Percentiles rank a stretch among this genome's conserved stretches.
phyloP scores from a whole-genome alignment of 2,888 invertebrate genomes.

The Rhyacophila evoluta region DNA sequence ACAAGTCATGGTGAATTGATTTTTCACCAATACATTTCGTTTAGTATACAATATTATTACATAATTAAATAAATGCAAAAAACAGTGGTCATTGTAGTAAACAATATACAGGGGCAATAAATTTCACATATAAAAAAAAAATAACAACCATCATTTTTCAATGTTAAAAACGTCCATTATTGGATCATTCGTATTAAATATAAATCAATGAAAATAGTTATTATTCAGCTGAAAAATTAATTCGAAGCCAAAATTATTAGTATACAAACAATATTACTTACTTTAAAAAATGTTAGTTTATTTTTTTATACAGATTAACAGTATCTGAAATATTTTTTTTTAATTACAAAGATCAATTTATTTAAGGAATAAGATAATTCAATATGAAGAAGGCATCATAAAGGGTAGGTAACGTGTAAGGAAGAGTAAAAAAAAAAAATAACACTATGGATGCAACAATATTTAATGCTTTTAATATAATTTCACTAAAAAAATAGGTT shows the following conservation, averaged over 20 bases:
- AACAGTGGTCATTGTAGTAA: not conserved
- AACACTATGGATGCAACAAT: not conserved
- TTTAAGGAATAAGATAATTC: not conserved
- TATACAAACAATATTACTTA: not conserved
- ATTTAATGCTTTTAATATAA: not conserved
- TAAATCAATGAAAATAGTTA: not conserved
- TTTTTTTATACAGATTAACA: conserved; percentile 10
- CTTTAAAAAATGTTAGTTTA: conserved; percentile 14
- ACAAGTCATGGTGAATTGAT: not conserved
- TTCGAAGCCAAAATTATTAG: not conserved
- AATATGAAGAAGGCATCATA: not conserved
- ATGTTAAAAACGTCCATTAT: not conserved
- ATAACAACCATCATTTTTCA: conserved; percentile 12
- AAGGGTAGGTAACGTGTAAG: conserved; percentile 1
- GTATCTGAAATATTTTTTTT: not conserved
- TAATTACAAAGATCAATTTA: not conserved
- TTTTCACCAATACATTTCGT: not conserved
- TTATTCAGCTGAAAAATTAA: not conserved
- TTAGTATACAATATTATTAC: not conserved
- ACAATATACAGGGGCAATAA: not conserved
- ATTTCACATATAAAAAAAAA: conserved; percentile 3
- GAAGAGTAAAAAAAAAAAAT: not conserved
- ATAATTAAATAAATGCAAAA: conserved; percentile 22
- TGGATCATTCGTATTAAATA: not conserved
- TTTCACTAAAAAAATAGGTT: conserved; percentile 8